Conservation (phyloP, 2,113 vertebrate genomes). For the Salminus brasiliensis region DNA sequence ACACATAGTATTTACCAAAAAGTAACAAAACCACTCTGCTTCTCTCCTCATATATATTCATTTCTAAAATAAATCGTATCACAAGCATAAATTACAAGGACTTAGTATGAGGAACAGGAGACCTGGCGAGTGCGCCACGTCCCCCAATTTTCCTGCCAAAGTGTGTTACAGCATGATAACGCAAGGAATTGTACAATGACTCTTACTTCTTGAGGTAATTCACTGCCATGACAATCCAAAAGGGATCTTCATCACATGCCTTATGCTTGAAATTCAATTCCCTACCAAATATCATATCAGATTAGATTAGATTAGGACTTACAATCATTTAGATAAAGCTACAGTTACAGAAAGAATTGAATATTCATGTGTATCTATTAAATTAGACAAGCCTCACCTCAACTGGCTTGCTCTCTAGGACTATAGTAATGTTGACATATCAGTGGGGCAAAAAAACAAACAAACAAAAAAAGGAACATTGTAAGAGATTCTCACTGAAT, state of each 20-base stretch:
- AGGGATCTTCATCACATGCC: constrained; percentile 1
- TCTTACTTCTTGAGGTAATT: constrained; percentile 25
- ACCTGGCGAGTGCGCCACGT: too few relatives aligned
- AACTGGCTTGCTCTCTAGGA: constrained; percentile 37
- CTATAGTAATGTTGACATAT: constrained; percentile 40
- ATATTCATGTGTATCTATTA: constrained; percentile 33
- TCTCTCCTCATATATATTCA: constrained; percentile 13
- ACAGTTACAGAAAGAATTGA: constrained; percentile 43
- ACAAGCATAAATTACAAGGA: constrained; percentile 1
- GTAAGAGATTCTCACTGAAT: constrained; percentile 39
- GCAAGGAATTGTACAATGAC: constrained; percentile 19
- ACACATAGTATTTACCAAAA: background rate
- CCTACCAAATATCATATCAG: constrained; percentile 12
- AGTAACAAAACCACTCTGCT: background rate
- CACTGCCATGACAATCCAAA: background rate
- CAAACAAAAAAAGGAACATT: constrained; percentile 17
- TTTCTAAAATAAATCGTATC: constrained; percentile 31
- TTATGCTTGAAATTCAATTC: constrained; percentile 11
- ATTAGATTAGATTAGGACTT: constrained; percentile 23
- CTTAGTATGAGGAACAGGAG: constrained; percentile 4
- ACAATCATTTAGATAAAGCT: constrained; percentile 36
- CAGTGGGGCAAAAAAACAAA: constrained; percentile 34
- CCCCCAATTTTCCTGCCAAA: background rate
- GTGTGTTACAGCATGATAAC: background rate
- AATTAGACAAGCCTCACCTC: constrained; percentile 43